Conservation (phyloP, 1,140 invertebrate species). For the Tetragonula clypearis region DNA sequence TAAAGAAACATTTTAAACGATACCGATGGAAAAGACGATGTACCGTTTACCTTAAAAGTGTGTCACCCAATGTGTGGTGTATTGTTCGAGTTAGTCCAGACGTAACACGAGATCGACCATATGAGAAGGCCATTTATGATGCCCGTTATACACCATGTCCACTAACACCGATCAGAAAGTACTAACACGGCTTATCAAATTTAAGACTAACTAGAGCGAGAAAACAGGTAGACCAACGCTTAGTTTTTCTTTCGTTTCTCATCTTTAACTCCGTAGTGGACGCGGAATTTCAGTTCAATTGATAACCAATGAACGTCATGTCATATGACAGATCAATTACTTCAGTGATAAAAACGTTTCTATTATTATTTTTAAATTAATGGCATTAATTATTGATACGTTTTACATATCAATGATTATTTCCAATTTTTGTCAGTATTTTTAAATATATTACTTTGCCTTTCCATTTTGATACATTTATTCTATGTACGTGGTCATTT, state of each 20-base stretch:
- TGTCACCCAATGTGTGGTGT: conserved; percentile 68
- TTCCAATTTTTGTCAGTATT: background rate
- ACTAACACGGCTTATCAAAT: conserved; percentile 39
- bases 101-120: conserved; percentile 71
- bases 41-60: conserved; percentile 48
- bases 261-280: background rate
- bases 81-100: conserved; percentile 64
- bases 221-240: conserved; percentile 11
- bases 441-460: background rate
- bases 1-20: background rate
- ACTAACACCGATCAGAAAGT: conserved; percentile 48
- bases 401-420: background rate
- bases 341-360: background rate
- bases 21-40: conserved; percentile 9
- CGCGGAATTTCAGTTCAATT: background rate
- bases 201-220: background rate
- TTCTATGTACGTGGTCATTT: too few species aligned
- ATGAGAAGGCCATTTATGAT: conserved; percentile 56
- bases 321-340: background rate
- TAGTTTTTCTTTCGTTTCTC: conserved; percentile 6
- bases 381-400: background rate
- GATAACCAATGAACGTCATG: background rate
- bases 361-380: background rate
- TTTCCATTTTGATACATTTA: background rate
- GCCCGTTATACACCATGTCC: conserved; percentile 48